Evolutionary conservation across 2,113 vertebrate species (phyloP).

Genomic region (Amphiprion percula): DNA sequence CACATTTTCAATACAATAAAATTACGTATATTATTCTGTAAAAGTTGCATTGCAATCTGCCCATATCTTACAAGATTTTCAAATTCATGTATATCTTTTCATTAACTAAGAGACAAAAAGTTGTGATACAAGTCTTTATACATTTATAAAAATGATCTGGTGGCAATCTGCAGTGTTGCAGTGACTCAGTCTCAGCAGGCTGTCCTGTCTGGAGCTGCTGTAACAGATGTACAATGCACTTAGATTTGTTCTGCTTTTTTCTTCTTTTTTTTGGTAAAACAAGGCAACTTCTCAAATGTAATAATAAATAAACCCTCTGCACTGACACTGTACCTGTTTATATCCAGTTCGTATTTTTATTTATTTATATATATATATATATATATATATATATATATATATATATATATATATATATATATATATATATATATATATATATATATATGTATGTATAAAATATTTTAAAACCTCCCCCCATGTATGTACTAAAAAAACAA

Average conservation of each 20-base stretch:
- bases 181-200: slow-evolving; percentile 61
- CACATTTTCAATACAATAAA: slow-evolving; percentile 89
- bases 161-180: slow-evolving; percentile 81
- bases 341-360: slow-evolving; percentile 82
- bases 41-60: slow-evolving; percentile 98
- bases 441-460: slow-evolving; percentile 71
- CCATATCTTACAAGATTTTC: slow-evolving; percentile 89
- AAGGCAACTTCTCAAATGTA: slow-evolving; percentile 87
- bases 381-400: too few relatives aligned
- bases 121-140: slow-evolving; percentile 84
- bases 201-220: slow-evolving; percentile 82
- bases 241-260: slow-evolving; percentile 70
- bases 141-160: slow-evolving; percentile 85
- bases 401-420: too few relatives aligned
- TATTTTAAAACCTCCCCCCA: slow-evolving; percentile 52
- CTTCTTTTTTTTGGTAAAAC: slow-evolving; percentile 72
- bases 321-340: slow-evolving; percentile 85
- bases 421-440: slow-evolving; percentile 1
- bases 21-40: slow-evolving; percentile 89
- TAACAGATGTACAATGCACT: slow-evolving; percentile 86
- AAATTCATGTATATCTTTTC: slow-evolving; percentile 86
- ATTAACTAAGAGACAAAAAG: slow-evolving; percentile 90
- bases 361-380: too few relatives aligned
- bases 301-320: slow-evolving; percentile 84
- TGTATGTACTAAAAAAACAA: slow-evolving; percentile 59